Conservation (phyloP, 2,888 invertebrate species). For the Zele albiditarsus region DNA sequence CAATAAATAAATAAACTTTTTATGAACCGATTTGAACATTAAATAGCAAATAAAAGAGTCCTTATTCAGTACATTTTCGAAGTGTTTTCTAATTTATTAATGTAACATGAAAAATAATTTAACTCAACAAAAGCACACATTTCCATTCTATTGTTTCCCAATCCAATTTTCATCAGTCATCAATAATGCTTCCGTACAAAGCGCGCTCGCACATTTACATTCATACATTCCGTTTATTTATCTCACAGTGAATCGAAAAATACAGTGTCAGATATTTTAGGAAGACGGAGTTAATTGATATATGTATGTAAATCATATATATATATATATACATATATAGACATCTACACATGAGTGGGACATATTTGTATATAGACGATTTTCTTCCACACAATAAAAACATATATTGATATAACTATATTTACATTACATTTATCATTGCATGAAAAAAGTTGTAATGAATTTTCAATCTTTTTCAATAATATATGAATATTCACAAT, state of each 20-base stretch:
- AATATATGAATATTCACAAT: not conserved
- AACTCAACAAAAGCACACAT: not conserved
- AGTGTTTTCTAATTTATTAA: not conserved
- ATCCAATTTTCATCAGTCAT: not conserved
- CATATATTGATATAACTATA: constrained; percentile 22
- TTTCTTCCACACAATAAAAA: constrained; percentile 24
- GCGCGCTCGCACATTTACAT: not conserved
- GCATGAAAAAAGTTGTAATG: not conserved
- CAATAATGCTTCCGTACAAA: not conserved
- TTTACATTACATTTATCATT: constrained; percentile 23
- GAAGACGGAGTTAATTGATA: constrained; percentile 9
- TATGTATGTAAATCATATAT: not conserved
- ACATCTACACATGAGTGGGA: not conserved
- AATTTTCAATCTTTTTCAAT: not conserved
- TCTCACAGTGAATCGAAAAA: constrained; percentile 1
- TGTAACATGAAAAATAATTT: constrained; percentile 13
- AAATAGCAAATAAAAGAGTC: not conserved
- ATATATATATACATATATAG: too few species aligned
- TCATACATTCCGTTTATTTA: not conserved
- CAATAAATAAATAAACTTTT: not conserved
- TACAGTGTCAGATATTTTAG: constrained; percentile 3
- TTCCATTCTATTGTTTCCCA: not conserved
- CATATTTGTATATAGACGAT: not conserved
- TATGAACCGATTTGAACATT: not conserved
- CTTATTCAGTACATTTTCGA: not conserved